These are phyloP conservation scores for Setophaga coronata DNA, from an alignment of 2,113 vertebrate species.

Conservation along the genomic window DNA sequence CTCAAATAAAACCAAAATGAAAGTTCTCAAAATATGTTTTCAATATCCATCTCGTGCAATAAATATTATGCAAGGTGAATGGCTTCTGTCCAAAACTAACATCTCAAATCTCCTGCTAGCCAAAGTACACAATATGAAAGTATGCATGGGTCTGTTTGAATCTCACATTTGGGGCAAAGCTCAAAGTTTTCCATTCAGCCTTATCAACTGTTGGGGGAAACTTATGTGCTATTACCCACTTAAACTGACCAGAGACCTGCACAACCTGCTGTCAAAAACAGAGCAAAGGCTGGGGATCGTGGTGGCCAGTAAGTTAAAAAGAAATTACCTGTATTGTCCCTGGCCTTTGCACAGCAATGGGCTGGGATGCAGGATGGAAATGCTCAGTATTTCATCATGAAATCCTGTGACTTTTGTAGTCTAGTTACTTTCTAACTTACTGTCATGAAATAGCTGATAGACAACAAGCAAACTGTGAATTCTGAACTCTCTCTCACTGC, in stretches of 20 bases:
- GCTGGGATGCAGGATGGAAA: neutral
- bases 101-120: constrained; percentile 32
- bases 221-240: neutral
- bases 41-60: constrained; percentile 38
- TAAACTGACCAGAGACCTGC: neutral
- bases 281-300: neutral
- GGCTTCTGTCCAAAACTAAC: constrained; percentile 55
- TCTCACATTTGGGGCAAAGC: constrained; percentile 11
- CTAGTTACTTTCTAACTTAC: neutral
- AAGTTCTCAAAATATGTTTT: constrained; percentile 48
- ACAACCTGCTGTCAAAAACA: neutral
- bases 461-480: neutral
- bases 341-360: neutral
- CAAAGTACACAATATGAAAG: constrained; percentile 56
- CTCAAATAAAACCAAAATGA: constrained; percentile 37
- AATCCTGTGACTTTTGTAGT: neutral
- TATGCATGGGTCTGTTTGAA: neutral
- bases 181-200: constrained; percentile 8
- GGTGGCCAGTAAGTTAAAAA: neutral
- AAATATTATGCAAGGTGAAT: constrained; percentile 62
- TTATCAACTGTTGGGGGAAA: neutral
- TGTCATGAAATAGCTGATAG: neutral
- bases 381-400: neutral
- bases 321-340: neutral
- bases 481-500: neutral